Evolutionary conservation across 1,140 invertebrate species (phyloP), one percentile per base, ranked within the genome.

Genomic region (Hesperophylax magnus): DNA sequence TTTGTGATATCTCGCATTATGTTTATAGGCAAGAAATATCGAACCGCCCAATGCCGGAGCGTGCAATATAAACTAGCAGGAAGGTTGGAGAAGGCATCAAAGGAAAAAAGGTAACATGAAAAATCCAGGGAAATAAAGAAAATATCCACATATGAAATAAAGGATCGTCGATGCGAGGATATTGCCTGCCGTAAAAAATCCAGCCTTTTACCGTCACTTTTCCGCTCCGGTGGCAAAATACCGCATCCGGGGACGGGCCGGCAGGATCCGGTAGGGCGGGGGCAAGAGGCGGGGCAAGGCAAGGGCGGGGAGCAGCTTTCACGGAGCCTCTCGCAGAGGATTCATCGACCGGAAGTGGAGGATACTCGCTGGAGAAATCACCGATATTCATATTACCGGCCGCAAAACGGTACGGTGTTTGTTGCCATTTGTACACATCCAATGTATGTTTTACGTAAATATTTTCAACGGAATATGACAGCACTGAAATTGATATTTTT

Each of bases 111-210:
- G 39, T 47, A 47, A 47, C 39, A 14, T 14, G 39, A 47, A 47
- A 72, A 72, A 72, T 72, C 69, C 69, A 53, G 20, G 17, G 47
- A 54, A 72, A 72, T 54, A 72, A 53, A 24, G 52, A 52, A 54
- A 72, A 72, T 24, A 53, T 72, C 69, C 39, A 47, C 39, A 47
- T 47, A 47, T 47, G 39, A 47, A 47, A 47, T 47, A 47, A 17
- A 20, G 47, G 47, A 27, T 24, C 14, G 18, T n/a, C 69, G 47
- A 72, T 72, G 20, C 69, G 22, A 15, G 20, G 47, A 72, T 72
- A 72, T 72, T 72, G 69, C 69, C 69, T 53, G 53, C 20, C 27
- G 69, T 72, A 54, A 54, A 72, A 72, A 72, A 27, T 72, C 47
- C 52, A 34, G 67, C 39, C 67, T 71, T 67, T 72, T 72, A 27